These are phyloP conservation scores for Holothuria leucospilota DNA, from an alignment of 53 echinoderm and acorn worm genomes.

Conservation along the genomic window DNA sequence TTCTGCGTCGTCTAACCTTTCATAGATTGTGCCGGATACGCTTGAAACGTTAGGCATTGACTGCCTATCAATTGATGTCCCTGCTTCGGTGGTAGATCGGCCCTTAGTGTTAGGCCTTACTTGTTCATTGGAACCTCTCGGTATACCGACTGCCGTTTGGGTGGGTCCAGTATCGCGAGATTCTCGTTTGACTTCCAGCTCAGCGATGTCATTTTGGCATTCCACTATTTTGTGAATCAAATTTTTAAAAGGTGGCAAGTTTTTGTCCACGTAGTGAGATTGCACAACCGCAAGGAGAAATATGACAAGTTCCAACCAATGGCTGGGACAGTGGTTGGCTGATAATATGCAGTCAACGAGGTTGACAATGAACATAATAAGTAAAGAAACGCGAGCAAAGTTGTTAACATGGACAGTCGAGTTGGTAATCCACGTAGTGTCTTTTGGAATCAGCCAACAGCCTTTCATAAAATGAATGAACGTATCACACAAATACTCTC, in stretches of 20 bases:
- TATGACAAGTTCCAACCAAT: constrained; percentile 54
- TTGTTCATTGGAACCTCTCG: too few species aligned
- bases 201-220: not conserved
- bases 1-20: too few species aligned
- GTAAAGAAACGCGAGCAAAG: constrained; percentile 47
- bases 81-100: too few species aligned
- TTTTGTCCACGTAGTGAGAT: constrained; percentile 59
- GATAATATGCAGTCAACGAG: constrained; percentile 48
- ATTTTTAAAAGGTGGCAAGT: constrained; percentile 44
- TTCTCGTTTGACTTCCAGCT: not conserved
- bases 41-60: too few species aligned
- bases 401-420: constrained; percentile 66
- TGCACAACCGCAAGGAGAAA: constrained; percentile 57
- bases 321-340: constrained; percentile 42
- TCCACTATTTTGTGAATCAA: constrained; percentile 45
- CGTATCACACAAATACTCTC: not conserved
- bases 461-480: not conserved
- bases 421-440: constrained; percentile 69
- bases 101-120: too few species aligned
- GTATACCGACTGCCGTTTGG: too few species aligned
- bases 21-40: too few species aligned
- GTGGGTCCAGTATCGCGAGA: too few species aligned
- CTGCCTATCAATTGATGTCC: too few species aligned
- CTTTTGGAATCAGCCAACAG: constrained; percentile 30
- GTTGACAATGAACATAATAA: constrained; percentile 38